Evolutionary conservation across 2,888 invertebrate genomes (phyloP).

Genomic region (Drosophila conformis): DNA sequence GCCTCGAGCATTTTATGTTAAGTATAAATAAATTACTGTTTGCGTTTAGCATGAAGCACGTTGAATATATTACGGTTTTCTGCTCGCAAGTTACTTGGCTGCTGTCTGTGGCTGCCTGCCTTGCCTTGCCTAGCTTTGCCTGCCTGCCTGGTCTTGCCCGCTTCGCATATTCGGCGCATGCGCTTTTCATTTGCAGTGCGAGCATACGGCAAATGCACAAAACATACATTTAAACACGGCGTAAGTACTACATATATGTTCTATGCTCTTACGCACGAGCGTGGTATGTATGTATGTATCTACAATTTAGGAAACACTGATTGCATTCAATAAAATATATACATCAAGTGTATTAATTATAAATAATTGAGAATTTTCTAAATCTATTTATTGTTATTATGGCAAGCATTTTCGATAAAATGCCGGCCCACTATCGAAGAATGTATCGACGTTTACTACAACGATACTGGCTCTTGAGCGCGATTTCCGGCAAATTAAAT

Average conservation of each 20-base stretch:
- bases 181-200: constrained; percentile 31
- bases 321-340: constrained; percentile 3
- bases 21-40: constrained; percentile 58
- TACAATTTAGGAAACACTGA: constrained; percentile 2
- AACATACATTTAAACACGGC: constrained; percentile 2
- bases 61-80: constrained; percentile 65
- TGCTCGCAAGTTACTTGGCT: constrained; percentile 63
- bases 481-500: not conserved
- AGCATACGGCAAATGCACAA: constrained; percentile 39
- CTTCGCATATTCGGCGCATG: constrained; percentile 39
- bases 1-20: constrained; percentile 62
- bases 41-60: constrained; percentile 58
- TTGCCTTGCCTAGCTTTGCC: constrained; percentile 14
- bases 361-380: not conserved
- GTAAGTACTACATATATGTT: constrained; percentile 1
- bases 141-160: constrained; percentile 13
- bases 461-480: not conserved
- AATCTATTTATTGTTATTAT: not conserved
- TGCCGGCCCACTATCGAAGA: constrained; percentile 17
- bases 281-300: not conserved
- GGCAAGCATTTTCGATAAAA: constrained; percentile 21
- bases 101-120: constrained; percentile 41
- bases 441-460: constrained; percentile 29
- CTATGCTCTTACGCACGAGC: not conserved
- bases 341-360: not conserved